A percentile compares a stretch with the other conserved stretches of the same genome.
Evolutionary conservation across 2,113 vertebrate genomes (phyloP).

Genomic region (Empidonax alnorum): DNA sequence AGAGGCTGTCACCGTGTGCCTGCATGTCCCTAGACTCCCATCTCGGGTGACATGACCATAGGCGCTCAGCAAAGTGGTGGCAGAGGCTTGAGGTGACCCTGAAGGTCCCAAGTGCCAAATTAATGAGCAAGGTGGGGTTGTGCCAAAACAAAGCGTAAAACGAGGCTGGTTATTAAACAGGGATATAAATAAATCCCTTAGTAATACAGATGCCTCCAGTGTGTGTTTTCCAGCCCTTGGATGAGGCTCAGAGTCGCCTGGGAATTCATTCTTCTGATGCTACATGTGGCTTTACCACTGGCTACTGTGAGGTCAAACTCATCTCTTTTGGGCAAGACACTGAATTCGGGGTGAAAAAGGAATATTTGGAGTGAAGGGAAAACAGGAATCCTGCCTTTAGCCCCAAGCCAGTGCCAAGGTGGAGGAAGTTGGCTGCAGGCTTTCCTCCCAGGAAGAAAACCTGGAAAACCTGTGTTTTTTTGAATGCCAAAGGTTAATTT

Average conservation of each 20-base stretch:
- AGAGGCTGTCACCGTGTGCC: background rate
- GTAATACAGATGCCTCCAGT: background rate
- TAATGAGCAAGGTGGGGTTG: background rate
- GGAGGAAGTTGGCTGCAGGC: background rate
- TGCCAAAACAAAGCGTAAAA: background rate
- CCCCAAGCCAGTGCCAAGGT: fast-evolving
- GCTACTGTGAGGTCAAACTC: background rate
- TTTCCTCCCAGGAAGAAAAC: background rate
- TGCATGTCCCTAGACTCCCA: fast-evolving
- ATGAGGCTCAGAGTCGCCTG: background rate
- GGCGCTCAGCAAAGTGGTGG: background rate
- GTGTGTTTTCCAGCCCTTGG: background rate
- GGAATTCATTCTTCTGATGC: background rate
- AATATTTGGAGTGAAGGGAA: background rate
- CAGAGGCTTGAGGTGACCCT: background rate
- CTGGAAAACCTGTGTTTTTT: background rate
- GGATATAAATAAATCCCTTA: background rate
- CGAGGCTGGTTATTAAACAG: background rate
- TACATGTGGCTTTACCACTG: background rate
- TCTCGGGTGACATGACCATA: background rate
- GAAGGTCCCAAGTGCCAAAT: background rate
- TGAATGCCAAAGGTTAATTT: background rate
- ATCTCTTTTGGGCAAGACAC: fast-evolving
- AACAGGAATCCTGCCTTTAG: background rate
- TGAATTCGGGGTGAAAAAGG: background rate